Evolutionary conservation across 1,140 invertebrate genomes (phyloP).

Genomic region (Euglossa dilemma): DNA sequence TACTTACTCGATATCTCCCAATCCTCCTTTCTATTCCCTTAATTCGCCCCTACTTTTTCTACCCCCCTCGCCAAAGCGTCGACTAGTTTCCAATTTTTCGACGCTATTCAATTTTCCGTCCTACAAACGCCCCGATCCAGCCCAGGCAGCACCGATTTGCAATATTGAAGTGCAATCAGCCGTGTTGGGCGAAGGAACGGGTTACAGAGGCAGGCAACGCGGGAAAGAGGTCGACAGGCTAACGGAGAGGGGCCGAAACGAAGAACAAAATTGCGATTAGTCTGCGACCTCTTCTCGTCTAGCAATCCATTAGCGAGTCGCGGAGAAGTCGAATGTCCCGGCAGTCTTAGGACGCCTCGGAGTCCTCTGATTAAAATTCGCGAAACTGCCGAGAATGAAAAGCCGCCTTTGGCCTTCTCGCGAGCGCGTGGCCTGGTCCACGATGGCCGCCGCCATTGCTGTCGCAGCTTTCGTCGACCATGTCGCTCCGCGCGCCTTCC

Average conservation of each 20-base stretch:
- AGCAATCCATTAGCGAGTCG: constrained; percentile 74
- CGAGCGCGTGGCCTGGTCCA: no score
- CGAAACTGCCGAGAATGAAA: constrained; percentile 41
- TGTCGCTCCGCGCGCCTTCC: no score
- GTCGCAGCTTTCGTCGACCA: background rate
- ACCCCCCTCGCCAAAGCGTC: background rate
- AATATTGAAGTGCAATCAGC: constrained; percentile 22
- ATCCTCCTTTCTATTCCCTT: background rate
- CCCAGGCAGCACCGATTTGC: constrained; percentile 7
- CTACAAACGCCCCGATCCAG: background rate
- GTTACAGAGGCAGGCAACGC: constrained; percentile 11
- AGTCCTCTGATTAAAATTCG: constrained; percentile 75
- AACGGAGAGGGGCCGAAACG: constrained; percentile 38
- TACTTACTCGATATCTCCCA: background rate
- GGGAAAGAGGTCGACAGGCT: constrained; percentile 10
- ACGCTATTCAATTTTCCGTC: background rate
- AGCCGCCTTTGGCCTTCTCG: background rate
- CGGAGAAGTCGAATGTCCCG: constrained; percentile 24
- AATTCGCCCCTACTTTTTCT: background rate
- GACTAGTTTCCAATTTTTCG: background rate
- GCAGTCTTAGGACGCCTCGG: constrained; percentile 44
- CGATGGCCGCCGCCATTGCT: background rate
- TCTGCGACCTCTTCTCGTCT: constrained; percentile 54
- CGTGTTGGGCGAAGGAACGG: constrained; percentile 14
- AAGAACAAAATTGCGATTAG: constrained; percentile 73